Conservation (phyloP, 1,140 invertebrate species). For the Pantala flavescens region DNA sequence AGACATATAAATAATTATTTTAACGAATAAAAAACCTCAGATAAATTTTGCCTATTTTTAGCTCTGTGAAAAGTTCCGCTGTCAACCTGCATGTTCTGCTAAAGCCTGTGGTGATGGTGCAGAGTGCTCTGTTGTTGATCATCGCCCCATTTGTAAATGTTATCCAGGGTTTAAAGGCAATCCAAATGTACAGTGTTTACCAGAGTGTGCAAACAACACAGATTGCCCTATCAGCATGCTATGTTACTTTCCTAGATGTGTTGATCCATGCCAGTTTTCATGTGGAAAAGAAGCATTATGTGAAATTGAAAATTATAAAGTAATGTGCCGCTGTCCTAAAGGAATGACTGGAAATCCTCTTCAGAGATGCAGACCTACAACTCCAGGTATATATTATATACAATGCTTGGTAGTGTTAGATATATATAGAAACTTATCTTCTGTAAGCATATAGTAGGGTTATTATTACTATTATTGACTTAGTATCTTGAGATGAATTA, state of each 20-base stretch:
- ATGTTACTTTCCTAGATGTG: constrained; percentile 69
- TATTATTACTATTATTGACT: no score
- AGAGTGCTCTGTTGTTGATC: constrained; percentile 64
- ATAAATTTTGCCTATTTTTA: constrained; percentile 38
- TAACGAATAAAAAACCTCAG: no score
- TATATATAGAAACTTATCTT: no score
- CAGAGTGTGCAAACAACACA: constrained; percentile 60
- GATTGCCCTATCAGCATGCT: constrained; percentile 65
- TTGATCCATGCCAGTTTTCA: constrained; percentile 60
- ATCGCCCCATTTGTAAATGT: constrained; percentile 68
- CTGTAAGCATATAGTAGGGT: no score
- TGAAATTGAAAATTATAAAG: constrained; percentile 59
- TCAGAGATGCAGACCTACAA: constrained; percentile 64
- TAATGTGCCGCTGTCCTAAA: constrained; percentile 66
- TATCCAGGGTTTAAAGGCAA: constrained; percentile 69
- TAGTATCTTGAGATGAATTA: no score
- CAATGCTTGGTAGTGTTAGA: no score
- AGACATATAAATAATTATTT: no score
- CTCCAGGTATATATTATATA: constrained; percentile 44
- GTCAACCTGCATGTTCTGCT: constrained; percentile 62
- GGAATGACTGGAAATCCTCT: constrained; percentile 70
- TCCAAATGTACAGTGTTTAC: constrained; percentile 58
- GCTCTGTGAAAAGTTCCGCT: constrained; percentile 64
- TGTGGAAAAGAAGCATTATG: constrained; percentile 65
- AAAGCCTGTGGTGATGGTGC: constrained; percentile 60